Evolutionary conservation across 2,113 vertebrate species (phyloP).

Genomic region (Martes martes): DNA sequence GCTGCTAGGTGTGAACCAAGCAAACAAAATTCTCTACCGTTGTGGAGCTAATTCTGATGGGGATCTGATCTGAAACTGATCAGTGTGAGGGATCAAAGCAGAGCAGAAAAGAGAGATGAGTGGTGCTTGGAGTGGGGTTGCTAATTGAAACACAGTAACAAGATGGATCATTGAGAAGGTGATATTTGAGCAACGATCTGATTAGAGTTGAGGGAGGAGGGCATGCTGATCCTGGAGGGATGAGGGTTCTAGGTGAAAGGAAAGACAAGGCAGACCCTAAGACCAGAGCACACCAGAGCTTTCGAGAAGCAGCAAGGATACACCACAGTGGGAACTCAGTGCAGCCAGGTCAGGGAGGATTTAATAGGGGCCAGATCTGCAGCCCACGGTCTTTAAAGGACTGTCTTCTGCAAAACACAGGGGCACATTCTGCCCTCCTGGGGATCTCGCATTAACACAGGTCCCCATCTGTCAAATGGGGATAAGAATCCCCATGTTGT

Average conservation of each 20-base stretch:
- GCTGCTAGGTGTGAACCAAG: neutral
- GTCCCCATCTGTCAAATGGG: neutral
- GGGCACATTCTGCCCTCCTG: neutral
- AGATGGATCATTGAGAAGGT: neutral
- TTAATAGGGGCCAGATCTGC: neutral
- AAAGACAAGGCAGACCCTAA: rapidly evolving
- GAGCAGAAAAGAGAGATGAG: neutral
- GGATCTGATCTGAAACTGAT: neutral
- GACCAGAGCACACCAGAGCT: rapidly evolving
- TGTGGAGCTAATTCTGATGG: neutral
- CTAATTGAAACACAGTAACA: neutral
- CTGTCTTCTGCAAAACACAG: rapidly evolving
- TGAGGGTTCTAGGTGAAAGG: neutral
- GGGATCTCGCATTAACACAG: rapidly evolving
- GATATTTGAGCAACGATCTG: neutral
- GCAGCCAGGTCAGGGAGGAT: neutral
- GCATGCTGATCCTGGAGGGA: neutral
- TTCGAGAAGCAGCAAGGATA: neutral
- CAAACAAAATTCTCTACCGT: neutral
- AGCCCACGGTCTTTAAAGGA: neutral
- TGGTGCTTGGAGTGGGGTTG: neutral
- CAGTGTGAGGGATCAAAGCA: neutral
- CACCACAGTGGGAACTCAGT: neutral
- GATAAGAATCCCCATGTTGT: neutral
- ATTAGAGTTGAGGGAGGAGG: neutral